phyloP scores from a whole-genome alignment of 2,888 invertebrate genomes.

The Noctua janthina region DNA sequence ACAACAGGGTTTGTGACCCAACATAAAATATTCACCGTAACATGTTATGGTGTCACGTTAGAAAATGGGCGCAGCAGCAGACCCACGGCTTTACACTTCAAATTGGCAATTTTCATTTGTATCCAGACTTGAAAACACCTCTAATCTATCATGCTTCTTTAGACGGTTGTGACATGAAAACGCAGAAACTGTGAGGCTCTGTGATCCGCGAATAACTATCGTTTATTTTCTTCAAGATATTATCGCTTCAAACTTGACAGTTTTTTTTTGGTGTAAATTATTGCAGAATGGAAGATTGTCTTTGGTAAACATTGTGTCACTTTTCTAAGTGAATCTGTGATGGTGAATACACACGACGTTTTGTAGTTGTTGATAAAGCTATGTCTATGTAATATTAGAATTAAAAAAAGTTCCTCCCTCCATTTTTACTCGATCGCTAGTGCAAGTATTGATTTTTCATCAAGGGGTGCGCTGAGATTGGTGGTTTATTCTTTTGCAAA shows the following conservation, averaged over 20 bases:
- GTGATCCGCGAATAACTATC: background rate
- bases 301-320: conserved; percentile 40
- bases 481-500: conserved; percentile 4
- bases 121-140: no score
- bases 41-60: background rate
- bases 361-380: conserved; percentile 46
- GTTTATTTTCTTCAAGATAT: background rate
- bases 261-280: background rate
- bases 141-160: background rate
- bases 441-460: conserved; percentile 58
- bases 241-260: background rate
- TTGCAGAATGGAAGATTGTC: conserved; percentile 35
- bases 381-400: conserved; percentile 26
- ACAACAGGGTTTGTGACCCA: background rate
- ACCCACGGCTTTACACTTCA: no score
- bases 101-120: no score
- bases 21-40: background rate
- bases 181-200: background rate
- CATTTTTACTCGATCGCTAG: conserved; percentile 41
- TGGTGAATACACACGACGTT: background rate
- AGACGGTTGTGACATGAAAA: background rate
- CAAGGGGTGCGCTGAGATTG: conserved; percentile 9
- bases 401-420: conserved; percentile 44
- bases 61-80: background rate
- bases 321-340: background rate